Base-by-base conservation (phyloP, 2,888 invertebrate species). In the Ichneumoninae sp. region DNA sequence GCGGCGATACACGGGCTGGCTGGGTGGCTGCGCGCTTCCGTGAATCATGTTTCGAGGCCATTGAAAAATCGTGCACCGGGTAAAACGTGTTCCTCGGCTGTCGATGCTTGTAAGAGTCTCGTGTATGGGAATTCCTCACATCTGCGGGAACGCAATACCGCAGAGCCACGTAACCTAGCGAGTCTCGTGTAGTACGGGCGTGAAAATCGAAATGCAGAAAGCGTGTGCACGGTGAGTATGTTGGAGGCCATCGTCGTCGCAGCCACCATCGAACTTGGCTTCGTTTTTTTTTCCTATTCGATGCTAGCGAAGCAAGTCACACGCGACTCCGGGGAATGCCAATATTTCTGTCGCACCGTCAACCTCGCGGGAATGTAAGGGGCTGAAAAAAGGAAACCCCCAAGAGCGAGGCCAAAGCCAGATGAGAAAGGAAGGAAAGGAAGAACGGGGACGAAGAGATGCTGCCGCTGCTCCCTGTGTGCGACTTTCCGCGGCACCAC, bases 251-350 rank as follows among this genome's bases (percentile, higher is more conserved):
- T 73, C 40, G 60, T 71, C 82, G 79, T 78, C 74, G 47, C 78
- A 75, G 75, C 44, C 77, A 19, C 68, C 60, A 52, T 66, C 68
- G 57, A 50, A 73, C 63, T 66, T 36, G n/a, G 60, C 13, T 70
- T 57, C 47, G 33, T 54, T 33, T 26, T 70, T 54, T 50, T 13
- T 77, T 80, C 76, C 75, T 66, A 81, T 85, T 86, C 70, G 73
- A 76, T 54, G 74, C 76, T 77, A 36, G 71, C 57, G 70, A 83
- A 80, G 69, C 83, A 60, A 75, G 69, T 60, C 81, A 77, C 81
- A 83, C 71, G 84, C 57, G 85, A 86, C 81, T 86, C 75, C 40
- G 78, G 83, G 84, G 86, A 87, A 87, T 87, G 84, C 83, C 84
- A 87, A 87, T 87, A 86, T 86, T 87, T 84, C 83, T 76, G 81